Evolutionary conservation across 1,140 invertebrate genomes (phyloP), one percentile per base, ranked within the genome.

Genomic region (Papilio polytes): DNA sequence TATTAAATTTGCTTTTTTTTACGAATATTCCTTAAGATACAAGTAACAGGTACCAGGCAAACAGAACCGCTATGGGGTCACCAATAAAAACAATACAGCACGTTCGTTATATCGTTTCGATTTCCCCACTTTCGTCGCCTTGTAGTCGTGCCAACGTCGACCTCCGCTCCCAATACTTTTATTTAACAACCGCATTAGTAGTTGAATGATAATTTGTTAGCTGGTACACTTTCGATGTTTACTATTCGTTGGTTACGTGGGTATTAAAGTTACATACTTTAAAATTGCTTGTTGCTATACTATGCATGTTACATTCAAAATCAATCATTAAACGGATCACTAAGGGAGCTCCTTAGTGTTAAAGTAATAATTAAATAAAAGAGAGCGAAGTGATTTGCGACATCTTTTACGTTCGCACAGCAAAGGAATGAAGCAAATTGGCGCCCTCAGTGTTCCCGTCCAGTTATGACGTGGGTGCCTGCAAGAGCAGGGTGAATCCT

Each of bases 51-150:
- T 63, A 66, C 63, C 63, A 70, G 22, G 63, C 22, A 18, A 13
- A 63, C 59, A 63, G 59, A 26, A 63, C 2, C 15, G 26, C 13
- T 70, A 56, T 56, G 53, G 63, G 26, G 63, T n/a, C 26, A 31
- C 63, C 63, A 31, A 20, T 20, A 20, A 26, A 70, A 15, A 31
- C 63, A 4, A 70, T 70, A 36, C 13, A 70, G 63, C 63, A 70
- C 63, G 63, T 70, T 31, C 63, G 63, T 15, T 31, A 70, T 70
- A 70, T 31, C 26, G 26, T 15, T 15, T 13, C 63, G 63, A 70
- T 70, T 70, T 70, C 63, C 63, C 63, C 63, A 70, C 63, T 70
- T 70, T 70, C 63, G 63, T 70, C 63, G 63, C 63, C 63, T 70
- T 70, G 63, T 36, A 26, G 26, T 70, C 63, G 63, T 70, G 26